Percentiles rank a stretch among this genome's conserved stretches.
Conservation (phyloP, 2,113 vertebrate genomes). For the Microtus oregoni region DNA sequence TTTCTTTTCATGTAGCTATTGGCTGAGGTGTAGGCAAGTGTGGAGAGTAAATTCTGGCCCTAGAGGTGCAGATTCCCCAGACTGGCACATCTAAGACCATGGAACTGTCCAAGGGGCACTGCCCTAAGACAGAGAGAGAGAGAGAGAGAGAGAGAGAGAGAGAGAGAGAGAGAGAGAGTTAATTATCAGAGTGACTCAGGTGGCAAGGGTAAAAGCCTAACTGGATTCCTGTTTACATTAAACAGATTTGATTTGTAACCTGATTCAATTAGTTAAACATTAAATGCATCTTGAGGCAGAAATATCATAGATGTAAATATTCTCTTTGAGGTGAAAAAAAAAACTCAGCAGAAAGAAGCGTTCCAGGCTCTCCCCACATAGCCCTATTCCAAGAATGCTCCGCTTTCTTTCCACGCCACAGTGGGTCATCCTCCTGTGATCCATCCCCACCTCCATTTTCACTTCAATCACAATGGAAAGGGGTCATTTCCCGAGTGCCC, state of each 20-base stretch:
- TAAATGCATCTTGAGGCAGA: conserved; percentile 61
- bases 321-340: conserved; percentile 15
- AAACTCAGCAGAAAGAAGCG: neutral
- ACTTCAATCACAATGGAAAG: neutral
- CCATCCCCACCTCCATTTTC: neutral
- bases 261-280: conserved; percentile 76
- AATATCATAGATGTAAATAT: conserved; percentile 64
- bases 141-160: neutral
- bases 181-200: conserved; percentile 69
- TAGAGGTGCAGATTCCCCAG: neutral
- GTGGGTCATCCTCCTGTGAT: too few species aligned
- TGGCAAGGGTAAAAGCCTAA: conserved; percentile 64
- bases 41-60: neutral
- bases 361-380: neutral
- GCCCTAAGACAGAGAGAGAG: neutral
- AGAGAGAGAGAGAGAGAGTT: neutral
- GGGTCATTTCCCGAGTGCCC: neutral
- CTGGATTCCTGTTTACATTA: conserved; percentile 72
- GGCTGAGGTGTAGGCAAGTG: neutral
- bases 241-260: conserved; percentile 77
- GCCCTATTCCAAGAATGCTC: neutral
- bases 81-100: neutral
- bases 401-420: neutral
- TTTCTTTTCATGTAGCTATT: neutral
- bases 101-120: neutral